Conservation (phyloP, 2,797 vertebrate species). For the Podarcis siculus region DNA sequence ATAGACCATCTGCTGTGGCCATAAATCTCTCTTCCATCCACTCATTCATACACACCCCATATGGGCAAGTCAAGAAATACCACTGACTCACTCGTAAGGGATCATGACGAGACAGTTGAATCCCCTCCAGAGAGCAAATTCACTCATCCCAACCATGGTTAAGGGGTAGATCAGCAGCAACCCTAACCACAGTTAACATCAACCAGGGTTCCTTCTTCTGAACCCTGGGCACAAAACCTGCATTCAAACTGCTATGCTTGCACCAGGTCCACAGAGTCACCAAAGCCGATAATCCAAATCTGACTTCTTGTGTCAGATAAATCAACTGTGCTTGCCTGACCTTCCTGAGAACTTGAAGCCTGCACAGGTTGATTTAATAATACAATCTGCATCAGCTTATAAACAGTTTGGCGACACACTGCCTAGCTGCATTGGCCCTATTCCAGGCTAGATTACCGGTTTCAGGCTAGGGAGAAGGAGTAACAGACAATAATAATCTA, state of each 20-base stretch:
- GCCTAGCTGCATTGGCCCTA: background rate
- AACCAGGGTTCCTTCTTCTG: background rate
- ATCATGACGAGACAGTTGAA: too few relatives aligned
- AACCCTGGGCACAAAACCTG: background rate
- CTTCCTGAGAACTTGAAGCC: background rate
- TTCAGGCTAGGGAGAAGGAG: constrained; percentile 33
- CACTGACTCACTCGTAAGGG: background rate
- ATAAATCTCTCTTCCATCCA: background rate
- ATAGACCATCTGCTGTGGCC: background rate
- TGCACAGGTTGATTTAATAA: background rate
- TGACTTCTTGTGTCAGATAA: background rate
- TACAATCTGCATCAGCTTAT: background rate
- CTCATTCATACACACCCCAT: too few relatives aligned
- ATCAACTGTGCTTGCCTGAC: background rate
- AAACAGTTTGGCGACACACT: background rate
- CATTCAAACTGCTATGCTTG: background rate
- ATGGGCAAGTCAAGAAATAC: background rate
- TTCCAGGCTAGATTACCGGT: constrained; percentile 23
- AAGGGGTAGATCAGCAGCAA: background rate
- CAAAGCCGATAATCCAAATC: too few relatives aligned
- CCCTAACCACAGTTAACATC: background rate
- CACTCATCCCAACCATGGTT: background rate
- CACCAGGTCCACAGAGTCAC: background rate
- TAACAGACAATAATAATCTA: too few relatives aligned
- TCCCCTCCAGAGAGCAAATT: background rate